Conservation (phyloP, 1,140 invertebrate species). For the Homalodisca vitripennis region DNA sequence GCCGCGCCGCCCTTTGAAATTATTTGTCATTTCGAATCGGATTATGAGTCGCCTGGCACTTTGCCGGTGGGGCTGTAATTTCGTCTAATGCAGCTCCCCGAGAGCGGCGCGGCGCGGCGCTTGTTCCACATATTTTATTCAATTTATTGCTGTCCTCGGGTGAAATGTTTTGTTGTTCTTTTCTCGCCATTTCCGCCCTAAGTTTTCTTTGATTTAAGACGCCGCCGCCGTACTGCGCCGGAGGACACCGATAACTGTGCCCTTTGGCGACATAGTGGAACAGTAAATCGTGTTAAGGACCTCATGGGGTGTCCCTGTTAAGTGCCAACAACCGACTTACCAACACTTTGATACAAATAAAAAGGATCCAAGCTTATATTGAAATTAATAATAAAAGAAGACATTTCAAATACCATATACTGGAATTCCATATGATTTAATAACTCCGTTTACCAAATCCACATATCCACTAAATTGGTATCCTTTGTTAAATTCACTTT, state of each 20-base stretch:
- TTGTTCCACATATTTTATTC: conserved; percentile 33
- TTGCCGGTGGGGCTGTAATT: conserved; percentile 28
- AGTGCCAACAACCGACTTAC: neutral
- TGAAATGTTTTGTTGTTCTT: conserved; percentile 26
- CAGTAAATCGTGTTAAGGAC: no score
- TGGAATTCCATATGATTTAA: no score
- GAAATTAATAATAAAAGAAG: no score
- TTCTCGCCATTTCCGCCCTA: conserved; percentile 19
- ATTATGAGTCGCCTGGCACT: conserved; percentile 34
- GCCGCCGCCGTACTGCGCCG: neutral
- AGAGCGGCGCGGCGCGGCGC: no score
- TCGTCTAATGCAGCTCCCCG: conserved; percentile 37
- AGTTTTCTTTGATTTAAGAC: conserved; percentile 17
- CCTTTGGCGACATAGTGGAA: no score
- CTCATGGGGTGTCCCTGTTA: neutral
- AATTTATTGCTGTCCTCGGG: conserved; percentile 21
- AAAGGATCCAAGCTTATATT: no score
- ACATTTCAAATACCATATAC: no score
- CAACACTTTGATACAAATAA: neutral
- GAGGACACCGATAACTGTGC: neutral
- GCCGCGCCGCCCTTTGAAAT: no score
- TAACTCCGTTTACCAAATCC: no score
- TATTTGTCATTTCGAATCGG: conserved; percentile 21
- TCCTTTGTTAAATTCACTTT: no score
- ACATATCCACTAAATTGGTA: no score